Evolutionary conservation across 2,113 vertebrate genomes (phyloP), one percentile per base, ranked within the genome.

Genomic region (Cyprinodon tularosa): DNA sequence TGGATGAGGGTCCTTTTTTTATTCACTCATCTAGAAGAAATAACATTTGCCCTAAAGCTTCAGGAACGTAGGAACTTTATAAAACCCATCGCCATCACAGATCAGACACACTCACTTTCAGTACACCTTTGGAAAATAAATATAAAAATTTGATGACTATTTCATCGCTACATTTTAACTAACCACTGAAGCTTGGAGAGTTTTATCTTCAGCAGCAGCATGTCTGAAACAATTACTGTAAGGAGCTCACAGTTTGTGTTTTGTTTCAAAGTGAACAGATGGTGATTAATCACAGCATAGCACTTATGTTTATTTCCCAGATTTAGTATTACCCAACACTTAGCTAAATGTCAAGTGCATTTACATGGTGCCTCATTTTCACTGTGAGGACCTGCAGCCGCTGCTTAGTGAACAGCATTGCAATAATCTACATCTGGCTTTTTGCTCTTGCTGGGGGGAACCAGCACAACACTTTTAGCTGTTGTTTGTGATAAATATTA

Each of bases 401-500:
- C 77, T 67, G 61, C 53, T 72, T 44, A 66, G 73, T 42, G 62
- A 67, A 15, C 40, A 22, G 17, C 48, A 50, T 14, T 62, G 45
- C 45, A 20, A 76, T 45, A 69, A 69, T 12, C 45, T 11, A 29
- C n/a, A 45, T 14, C 40, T 15, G 42, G 17, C 59, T 50, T 71
- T 72, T 61, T 45, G 36, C 66, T 20, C 20, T 22, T 74, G 50
- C 59, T 68, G 45, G 17, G 59, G 45, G 50, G 66, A n/a, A 53
- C 60, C 39, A 53, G 44, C 45, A 8, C 38, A 72, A 77, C 65
- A 66, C 65, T 68, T 75, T 68, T 13, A 11, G 71, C 12, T 74
- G 15, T 81, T 81, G 81, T 45, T 57, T 12, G 48, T 77, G 75
- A 78, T 63, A 17, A 68, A 74, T 38, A 62, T 66, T 63, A 78